Evolutionary conservation across 2,113 vertebrate genomes (phyloP), one percentile per base, ranked within the genome.

Genomic region (Tachysurus vachellii): DNA sequence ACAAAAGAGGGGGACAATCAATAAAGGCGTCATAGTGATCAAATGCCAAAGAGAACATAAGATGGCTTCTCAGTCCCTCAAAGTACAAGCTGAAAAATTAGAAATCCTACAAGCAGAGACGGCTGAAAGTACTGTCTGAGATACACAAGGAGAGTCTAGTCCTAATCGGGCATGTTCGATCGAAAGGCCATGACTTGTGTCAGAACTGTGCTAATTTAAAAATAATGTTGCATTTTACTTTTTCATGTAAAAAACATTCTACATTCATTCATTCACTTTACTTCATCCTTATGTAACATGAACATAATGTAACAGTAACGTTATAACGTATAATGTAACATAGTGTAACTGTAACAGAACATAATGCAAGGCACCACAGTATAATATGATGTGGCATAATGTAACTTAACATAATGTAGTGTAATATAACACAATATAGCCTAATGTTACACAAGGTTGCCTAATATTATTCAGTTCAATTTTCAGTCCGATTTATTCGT

Each of bases 1-100:
- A 59, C 50, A 59, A 10, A 61, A 73, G 82, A 76, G 59, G 73
- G 56, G 66, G 42, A 56, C 26, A 62, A 89, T 89, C 82, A 36
- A 89, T 91, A 59, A 9, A 82, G 16, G 23, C 28, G 26, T n/a
- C 85, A 36, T 66, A 64, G 14, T 26, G 44, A 31, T 70, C 61
- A 85, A 77, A 47, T 66, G 66, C 57, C 68, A 64, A 36, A 80
- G 31, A 81, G 81, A 84, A 64, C 47, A 66, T 23, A 9, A 82
- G 62, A 86, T 36, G 57, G 36, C 77, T 50, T 21, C 26, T 71
- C 36, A 8, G 75, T 42, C 50, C 17, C 59, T 31, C 44, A 59
- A 23, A 84, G 36, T 50, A 71, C 56, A 28, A 36, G 26, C 26
- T 76, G 59, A 47, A 82, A 64, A n/a, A 47, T n/a, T 26, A 26